Evolutionary conservation across 2,113 vertebrate species (phyloP).

Genomic region (Apodemus sylvaticus): DNA sequence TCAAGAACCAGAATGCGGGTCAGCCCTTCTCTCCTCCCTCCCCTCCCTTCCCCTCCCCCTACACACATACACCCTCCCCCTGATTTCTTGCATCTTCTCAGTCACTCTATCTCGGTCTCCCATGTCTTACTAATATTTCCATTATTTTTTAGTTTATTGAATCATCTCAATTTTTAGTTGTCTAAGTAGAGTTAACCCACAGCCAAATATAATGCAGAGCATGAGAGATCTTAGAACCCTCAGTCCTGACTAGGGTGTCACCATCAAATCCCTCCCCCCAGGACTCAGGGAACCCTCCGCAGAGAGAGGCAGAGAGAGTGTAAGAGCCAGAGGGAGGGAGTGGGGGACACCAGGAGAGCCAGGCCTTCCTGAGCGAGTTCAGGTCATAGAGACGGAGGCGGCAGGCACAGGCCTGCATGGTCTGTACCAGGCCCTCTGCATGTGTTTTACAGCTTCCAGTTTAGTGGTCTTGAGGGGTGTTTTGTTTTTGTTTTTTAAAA

Average conservation of each 20-base stretch:
- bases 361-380: background rate
- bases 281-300: background rate
- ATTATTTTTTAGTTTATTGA: background rate
- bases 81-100: background rate
- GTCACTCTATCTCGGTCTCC: background rate
- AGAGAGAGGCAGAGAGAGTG: background rate
- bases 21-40: too few species aligned
- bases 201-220: background rate
- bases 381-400: background rate
- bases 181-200: background rate
- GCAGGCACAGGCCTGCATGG: background rate
- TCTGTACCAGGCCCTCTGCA: background rate
- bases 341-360: background rate
- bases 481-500: too few species aligned
- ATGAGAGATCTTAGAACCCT: background rate
- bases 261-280: background rate
- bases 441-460: background rate
- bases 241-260: background rate
- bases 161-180: background rate
- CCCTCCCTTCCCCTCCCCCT: accelerated
- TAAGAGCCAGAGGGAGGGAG: background rate
- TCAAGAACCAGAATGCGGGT: too few species aligned
- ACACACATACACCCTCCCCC: background rate
- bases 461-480: too few species aligned
- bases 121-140: background rate